These are phyloP conservation scores for Oenanthe oenanthe DNA, from an alignment of 2,113 vertebrate species.

Conservation along the genomic window DNA sequence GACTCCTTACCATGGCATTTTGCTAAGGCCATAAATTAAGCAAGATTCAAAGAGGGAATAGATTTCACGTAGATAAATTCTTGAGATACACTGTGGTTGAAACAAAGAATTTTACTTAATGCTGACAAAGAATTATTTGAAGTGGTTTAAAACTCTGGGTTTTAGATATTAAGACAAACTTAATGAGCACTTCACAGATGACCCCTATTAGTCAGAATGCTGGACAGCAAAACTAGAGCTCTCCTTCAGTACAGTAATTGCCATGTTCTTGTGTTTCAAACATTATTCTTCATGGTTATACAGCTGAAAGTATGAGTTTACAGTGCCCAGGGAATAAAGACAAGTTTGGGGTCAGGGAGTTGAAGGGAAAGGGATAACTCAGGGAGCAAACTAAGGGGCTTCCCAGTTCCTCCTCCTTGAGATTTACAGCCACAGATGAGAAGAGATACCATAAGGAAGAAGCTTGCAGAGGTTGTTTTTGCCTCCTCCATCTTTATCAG, in stretches of 20 bases:
- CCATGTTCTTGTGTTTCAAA: background rate
- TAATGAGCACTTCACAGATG: conserved; percentile 19
- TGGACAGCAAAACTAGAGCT: background rate
- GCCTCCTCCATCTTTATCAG: background rate
- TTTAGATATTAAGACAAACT: conserved; percentile 25
- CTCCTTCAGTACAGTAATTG: background rate
- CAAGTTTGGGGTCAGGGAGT: background rate
- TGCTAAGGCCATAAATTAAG: conserved; percentile 50
- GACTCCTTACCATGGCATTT: conserved; percentile 17
- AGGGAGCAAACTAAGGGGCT: background rate
- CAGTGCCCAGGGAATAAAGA: background rate
- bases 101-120: conserved; percentile 42
- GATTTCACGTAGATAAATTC: conserved; percentile 41
- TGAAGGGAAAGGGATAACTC: background rate
- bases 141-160: conserved; percentile 12
- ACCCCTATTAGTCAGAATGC: conserved; percentile 21
- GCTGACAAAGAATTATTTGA: conserved; percentile 43
- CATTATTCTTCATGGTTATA: background rate
- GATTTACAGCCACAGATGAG: background rate
- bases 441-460: background rate
- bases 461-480: background rate
- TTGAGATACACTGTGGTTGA: background rate
- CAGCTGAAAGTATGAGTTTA: background rate
- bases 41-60: conserved; percentile 33
- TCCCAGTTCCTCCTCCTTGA: background rate